Conservation (phyloP, 2,888 invertebrate genomes). For the Eristalinus aeneus region DNA sequence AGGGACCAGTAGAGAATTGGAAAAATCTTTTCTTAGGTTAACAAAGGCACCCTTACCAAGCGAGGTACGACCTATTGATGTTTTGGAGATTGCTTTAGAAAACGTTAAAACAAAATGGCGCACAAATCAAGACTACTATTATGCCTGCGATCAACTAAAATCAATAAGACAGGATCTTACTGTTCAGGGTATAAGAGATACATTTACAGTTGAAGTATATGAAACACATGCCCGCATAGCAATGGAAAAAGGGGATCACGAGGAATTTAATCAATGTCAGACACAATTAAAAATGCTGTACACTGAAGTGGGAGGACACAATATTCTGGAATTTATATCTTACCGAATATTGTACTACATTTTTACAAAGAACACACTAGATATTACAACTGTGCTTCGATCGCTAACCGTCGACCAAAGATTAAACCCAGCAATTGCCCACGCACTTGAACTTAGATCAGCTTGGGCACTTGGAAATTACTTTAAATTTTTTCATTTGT, state of each 20-base stretch:
- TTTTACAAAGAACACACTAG: slow-evolving; percentile 98
- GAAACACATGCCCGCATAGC: slow-evolving; percentile 99
- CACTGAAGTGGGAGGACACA: slow-evolving; percentile 87
- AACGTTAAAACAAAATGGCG: slow-evolving; percentile 96
- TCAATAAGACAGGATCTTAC: slow-evolving; percentile 99
- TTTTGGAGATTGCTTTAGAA: slow-evolving; percentile 91
- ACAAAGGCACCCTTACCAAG: slow-evolving; percentile 97
- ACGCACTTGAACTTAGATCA: slow-evolving; percentile 93
- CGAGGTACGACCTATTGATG: slow-evolving; percentile 94
- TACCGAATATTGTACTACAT: slow-evolving; percentile 98
- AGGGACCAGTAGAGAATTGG: slow-evolving; percentile 96
- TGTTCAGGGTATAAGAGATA: slow-evolving; percentile 97
- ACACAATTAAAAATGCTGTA: slow-evolving; percentile 98
- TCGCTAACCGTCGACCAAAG: slow-evolving; percentile 89
- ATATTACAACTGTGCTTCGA: slow-evolving; percentile 95
- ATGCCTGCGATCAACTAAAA: slow-evolving; percentile 99
- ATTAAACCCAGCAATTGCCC: slow-evolving; percentile 89
- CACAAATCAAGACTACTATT: slow-evolving; percentile 94
- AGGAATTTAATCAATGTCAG: slow-evolving; percentile 99
- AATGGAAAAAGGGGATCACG: slow-evolving; percentile 98
- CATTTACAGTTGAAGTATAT: slow-evolving; percentile 98
- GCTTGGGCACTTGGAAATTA: slow-evolving; percentile 97
- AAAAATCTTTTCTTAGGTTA: slow-evolving; percentile 97
- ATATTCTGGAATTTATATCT: slow-evolving; percentile 95
- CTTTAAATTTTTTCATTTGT: slow-evolving; percentile 95